These are phyloP conservation scores for Epinephelus fuscoguttatus DNA, from an alignment of 2,113 vertebrate genomes.

Conservation along the genomic window DNA sequence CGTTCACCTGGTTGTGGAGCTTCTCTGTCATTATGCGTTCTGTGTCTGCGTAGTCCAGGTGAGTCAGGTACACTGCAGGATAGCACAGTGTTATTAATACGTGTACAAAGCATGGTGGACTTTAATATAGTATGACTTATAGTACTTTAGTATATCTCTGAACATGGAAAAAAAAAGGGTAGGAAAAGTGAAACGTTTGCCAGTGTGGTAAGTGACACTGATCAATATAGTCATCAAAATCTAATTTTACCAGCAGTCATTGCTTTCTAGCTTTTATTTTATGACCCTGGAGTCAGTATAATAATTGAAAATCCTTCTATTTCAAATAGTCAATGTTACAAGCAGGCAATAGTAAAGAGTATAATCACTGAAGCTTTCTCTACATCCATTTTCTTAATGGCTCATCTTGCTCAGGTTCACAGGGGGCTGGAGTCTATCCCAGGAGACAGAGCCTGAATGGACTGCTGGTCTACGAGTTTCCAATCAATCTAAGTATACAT, in stretches of 20 bases:
- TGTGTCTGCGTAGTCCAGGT: constrained; percentile 98
- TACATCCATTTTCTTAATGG: constrained; percentile 6
- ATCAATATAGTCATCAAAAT: not conserved
- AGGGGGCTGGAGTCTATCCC: not conserved
- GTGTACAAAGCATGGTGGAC: not conserved
- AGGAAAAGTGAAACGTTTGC: not conserved
- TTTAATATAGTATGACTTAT: too few species aligned
- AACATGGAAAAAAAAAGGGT: not conserved
- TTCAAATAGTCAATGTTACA: not conserved
- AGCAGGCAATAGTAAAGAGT: not conserved
- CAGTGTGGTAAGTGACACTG: not conserved
- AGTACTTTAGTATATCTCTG: too few species aligned
- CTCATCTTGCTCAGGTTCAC: not conserved
- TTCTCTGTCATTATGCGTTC: constrained; percentile 99
- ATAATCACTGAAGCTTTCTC: constrained; percentile 3
- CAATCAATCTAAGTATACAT: not conserved
- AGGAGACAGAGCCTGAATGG: not conserved
- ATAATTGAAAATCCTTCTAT: not conserved
- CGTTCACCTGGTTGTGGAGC: constrained; percentile 99
- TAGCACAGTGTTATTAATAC: not conserved
- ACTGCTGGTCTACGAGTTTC: not conserved
- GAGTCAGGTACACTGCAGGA: constrained; percentile 94
- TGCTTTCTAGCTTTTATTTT: not conserved
- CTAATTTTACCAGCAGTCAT: not conserved
- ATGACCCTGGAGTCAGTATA: not conserved